A percentile compares a stretch with the other conserved stretches of the same genome.
Conservation (phyloP, 1,140 invertebrate species). For the Brachystomella parvula region DNA sequence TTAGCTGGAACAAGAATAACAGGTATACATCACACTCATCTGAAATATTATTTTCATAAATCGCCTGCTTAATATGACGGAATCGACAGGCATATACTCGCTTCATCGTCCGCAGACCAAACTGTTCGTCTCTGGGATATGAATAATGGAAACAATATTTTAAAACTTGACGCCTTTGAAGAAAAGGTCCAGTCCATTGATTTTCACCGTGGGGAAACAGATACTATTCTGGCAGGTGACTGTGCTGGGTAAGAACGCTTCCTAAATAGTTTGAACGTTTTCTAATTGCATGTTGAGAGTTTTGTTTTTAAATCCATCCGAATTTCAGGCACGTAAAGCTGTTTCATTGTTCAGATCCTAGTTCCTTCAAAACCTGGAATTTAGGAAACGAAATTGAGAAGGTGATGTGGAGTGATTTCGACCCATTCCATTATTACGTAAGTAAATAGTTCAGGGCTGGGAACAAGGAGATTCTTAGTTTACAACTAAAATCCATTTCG, state of each 20-base stretch:
- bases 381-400: constrained; percentile 75
- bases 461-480: neutral
- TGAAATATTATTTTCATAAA: neutral
- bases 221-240: constrained; percentile 69
- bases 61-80: neutral
- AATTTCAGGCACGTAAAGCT: constrained; percentile 54
- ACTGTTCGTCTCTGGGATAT: constrained; percentile 91
- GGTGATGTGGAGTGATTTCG: constrained; percentile 71
- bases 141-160: constrained; percentile 62
- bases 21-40: constrained; percentile 40
- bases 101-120: constrained; percentile 83
- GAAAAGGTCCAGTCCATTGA: constrained; percentile 78
- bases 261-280: no score
- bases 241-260: constrained; percentile 51
- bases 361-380: constrained; percentile 58
- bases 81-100: constrained; percentile 67
- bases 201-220: constrained; percentile 77
- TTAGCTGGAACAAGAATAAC: constrained; percentile 79
- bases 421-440: constrained; percentile 65
- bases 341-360: constrained; percentile 66
- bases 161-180: constrained; percentile 62
- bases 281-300: constrained; percentile 17
- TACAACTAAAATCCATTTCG: constrained; percentile 38
- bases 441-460: constrained; percentile 40
- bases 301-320: no score